Percentiles rank a stretch among this genome's conserved stretches.
phyloP scores from a whole-genome alignment of 2,113 vertebrate species.

The Prietella phreatophila region DNA sequence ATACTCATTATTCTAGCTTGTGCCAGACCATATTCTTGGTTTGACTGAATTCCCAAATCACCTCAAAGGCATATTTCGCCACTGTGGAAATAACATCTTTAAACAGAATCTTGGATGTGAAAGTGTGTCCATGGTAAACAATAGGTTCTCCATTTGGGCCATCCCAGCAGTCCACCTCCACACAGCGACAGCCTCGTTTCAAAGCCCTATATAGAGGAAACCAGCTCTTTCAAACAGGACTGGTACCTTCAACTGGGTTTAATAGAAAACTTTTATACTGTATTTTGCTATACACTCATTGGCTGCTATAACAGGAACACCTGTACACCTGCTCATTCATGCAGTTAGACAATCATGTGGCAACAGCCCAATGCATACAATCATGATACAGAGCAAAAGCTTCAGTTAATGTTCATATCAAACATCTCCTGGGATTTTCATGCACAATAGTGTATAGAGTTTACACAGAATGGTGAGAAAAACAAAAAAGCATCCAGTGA shows the following conservation, averaged over 20 bases:
- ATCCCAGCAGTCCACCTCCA: slow-evolving; percentile 96
- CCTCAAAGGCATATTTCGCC: slow-evolving; percentile 90
- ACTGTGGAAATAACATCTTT: slow-evolving; percentile 83
- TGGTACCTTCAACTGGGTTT: not conserved
- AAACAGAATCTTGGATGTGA: slow-evolving; percentile 93
- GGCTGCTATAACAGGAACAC: not conserved
- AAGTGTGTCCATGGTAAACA: slow-evolving; percentile 92
- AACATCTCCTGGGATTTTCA: not conserved
- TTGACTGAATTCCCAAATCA: slow-evolving; percentile 57
- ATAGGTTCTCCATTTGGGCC: slow-evolving; percentile 86
- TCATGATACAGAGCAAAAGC: not conserved
- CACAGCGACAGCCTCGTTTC: slow-evolving; percentile 89
- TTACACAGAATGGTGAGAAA: not conserved
- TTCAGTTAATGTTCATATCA: not conserved
- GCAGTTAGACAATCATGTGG: not conserved
- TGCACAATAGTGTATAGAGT: not conserved
- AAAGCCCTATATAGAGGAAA: slow-evolving; percentile 68
- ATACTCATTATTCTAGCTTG: not conserved
- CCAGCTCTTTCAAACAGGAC: not conserved
- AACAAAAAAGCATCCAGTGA: not conserved
- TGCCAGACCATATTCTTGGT: not conserved
- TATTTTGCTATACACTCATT: not conserved
- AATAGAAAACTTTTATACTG: not conserved
- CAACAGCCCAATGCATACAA: not conserved
- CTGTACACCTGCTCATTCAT: not conserved